These are phyloP conservation scores for Drosophila dives DNA, from an alignment of 2,888 invertebrate genomes.

Conservation along the genomic window DNA sequence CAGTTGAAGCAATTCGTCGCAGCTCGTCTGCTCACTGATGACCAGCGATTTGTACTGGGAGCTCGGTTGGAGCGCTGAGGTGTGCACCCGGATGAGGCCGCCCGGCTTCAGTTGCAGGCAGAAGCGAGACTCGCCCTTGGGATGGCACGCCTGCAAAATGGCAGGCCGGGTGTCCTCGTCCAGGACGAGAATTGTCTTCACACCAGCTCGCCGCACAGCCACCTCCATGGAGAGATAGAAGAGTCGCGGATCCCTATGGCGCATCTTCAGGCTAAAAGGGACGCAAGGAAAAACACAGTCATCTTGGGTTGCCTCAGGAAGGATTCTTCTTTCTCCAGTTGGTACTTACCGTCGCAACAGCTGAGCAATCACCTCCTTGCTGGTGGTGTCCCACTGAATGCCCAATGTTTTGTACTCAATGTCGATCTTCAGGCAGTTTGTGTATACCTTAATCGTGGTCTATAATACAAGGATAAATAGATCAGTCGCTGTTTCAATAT, in stretches of 20 bases:
- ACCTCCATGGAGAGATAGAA: slow-evolving; percentile 98
- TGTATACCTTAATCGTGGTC: slow-evolving; percentile 97
- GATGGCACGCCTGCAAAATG: slow-evolving; percentile 96
- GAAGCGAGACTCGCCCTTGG: slow-evolving; percentile 96
- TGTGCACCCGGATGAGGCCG: slow-evolving; percentile 96
- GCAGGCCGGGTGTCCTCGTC: slow-evolving; percentile 96
- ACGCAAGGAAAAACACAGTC: neutral
- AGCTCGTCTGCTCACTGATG: slow-evolving; percentile 94
- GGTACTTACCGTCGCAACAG: slow-evolving; percentile 91
- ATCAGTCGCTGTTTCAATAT: neutral
- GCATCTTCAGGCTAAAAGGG: slow-evolving; percentile 88
- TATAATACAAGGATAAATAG: slow-evolving; percentile 75
- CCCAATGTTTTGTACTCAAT: slow-evolving; percentile 98
- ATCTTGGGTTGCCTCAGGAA: neutral
- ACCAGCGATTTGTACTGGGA: slow-evolving; percentile 96
- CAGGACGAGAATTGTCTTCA: slow-evolving; percentile 92
- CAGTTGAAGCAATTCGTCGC: slow-evolving; percentile 93
- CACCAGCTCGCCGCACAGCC: slow-evolving; percentile 92
- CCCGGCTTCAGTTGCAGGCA: slow-evolving; percentile 94
- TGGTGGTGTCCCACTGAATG: slow-evolving; percentile 94
- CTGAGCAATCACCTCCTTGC: slow-evolving; percentile 93
- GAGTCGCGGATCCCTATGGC: slow-evolving; percentile 95
- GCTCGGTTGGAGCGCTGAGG: slow-evolving; percentile 95
- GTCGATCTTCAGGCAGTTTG: slow-evolving; percentile 94
- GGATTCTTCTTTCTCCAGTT: neutral